phyloP scores from a whole-genome alignment of 2,797 vertebrate genomes.

The Chaenodraco wilsoni region DNA sequence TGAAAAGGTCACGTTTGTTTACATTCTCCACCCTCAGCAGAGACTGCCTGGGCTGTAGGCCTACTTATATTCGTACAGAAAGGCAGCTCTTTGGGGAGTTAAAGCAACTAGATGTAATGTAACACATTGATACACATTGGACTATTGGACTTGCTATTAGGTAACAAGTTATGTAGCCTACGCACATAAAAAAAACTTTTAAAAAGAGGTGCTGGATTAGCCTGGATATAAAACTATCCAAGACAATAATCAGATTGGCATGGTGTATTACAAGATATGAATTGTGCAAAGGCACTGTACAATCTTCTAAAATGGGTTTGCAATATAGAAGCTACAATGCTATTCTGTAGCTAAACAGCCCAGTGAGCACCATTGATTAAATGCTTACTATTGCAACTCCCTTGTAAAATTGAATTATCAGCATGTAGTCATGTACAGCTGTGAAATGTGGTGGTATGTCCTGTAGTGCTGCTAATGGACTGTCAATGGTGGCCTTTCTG shows the following conservation, averaged over 20 bases:
- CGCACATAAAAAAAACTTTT: no score
- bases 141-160: neutral
- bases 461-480: constrained; percentile 43
- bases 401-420: constrained; percentile 14
- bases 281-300: no score
- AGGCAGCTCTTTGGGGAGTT: constrained; percentile 5
- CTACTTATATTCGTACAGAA: constrained; percentile 7
- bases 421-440: constrained; percentile 30
- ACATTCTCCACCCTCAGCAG: constrained; percentile 20
- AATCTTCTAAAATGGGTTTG: neutral
- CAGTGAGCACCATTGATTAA: neutral
- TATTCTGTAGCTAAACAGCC: neutral
- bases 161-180: no score
- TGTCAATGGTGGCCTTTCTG: constrained; percentile 26
- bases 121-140: constrained; percentile 2
- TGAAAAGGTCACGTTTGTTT: constrained; percentile 64
- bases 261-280: no score
- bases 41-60: constrained; percentile 1
- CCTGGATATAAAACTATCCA: no score
- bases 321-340: neutral
- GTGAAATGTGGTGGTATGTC: constrained; percentile 50
- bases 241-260: no score
- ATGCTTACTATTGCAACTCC: constrained; percentile 2
- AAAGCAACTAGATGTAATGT: neutral
- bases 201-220: no score